Base-by-base conservation (phyloP, 1,140 invertebrate species). In the Procambarus clarkii region DNA sequence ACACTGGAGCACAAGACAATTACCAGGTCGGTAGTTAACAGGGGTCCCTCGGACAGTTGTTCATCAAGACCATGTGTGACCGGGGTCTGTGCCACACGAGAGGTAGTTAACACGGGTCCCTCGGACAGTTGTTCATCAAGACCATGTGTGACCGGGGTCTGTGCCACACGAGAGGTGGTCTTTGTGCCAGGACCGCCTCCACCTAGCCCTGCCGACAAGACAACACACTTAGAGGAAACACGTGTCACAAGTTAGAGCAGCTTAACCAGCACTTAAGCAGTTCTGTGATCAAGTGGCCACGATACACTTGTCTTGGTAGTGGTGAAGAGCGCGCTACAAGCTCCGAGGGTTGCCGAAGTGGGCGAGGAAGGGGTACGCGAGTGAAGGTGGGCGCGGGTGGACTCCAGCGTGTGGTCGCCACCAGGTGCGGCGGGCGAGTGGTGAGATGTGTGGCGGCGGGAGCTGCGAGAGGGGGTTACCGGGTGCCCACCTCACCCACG, bases 341-440 rank as follows among this genome's bases (percentile, higher is more conserved):
- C 11, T 54, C 34, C 15, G 54, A n/a, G 80, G 74, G 50, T 45
- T 76, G 24, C 45, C 34, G 84, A 54, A 24, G 74, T 76, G 71
- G 34, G 18, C 50, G 69, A 46, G n/a, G 45, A 11, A 58, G 46
- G 76, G 78, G 86, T 74, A 88, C 58, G 86, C 79, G 86, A 88
- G 86, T 88, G 86, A 88, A 44, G 46, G 78, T 64, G 86, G 86
- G 86, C 86, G 86, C 86, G 79, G 86, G 79, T 60, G 69, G 86
- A 54, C 77, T 50, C 45, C 78, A 81, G 60, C 86, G 86, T 88
- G 86, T 88, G 86, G 81, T 58, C 86, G 86, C 86, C 86, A 88
- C 86, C 86, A 88, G 86, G 86, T 88, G 86, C 86, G 79, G 86
- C 86, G 86, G 86, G 86, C 86, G 77, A 88, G 86, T 88, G 86